phyloP scores from a whole-genome alignment of 1,140 invertebrate species.

The Helicoverpa zea region DNA sequence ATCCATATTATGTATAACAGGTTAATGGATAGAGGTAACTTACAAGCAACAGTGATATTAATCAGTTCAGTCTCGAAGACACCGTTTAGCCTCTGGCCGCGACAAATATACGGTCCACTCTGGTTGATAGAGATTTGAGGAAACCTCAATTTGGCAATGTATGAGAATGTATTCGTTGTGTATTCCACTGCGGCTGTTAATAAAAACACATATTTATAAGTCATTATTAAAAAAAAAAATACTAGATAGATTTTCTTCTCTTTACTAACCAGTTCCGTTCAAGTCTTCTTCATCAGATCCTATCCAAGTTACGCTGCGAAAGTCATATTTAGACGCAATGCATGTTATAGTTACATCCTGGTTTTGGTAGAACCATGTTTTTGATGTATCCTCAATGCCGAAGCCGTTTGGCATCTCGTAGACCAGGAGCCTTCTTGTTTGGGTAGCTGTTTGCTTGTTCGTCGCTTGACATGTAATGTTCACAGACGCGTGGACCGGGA shows the following conservation, averaged over 20 bases:
- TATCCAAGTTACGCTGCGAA: conserved; percentile 69
- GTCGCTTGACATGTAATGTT: conserved; percentile 71
- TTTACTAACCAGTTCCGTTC: conserved; percentile 55
- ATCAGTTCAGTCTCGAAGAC: conserved; percentile 55
- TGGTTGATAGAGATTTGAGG: conserved; percentile 63
- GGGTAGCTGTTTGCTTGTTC: neutral
- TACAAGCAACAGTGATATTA: conserved; percentile 70
- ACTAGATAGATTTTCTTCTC: neutral
- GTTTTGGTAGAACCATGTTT: conserved; percentile 71
- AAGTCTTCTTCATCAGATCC: conserved; percentile 52
- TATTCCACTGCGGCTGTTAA: conserved; percentile 59
- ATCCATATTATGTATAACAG: neutral
- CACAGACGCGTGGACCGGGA: conserved; percentile 61
- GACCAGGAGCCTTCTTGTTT: conserved; percentile 60
- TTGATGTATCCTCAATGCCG: conserved; percentile 62
- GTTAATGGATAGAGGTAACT: neutral
- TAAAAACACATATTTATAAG: neutral
- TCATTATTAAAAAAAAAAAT: neutral
- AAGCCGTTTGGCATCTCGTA: conserved; percentile 73
- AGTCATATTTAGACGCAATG: conserved; percentile 73
- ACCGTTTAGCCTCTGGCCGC: conserved; percentile 55
- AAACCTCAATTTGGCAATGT: conserved; percentile 69
- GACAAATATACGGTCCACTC: conserved; percentile 71
- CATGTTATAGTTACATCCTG: conserved; percentile 67
- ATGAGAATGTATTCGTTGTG: conserved; percentile 60